Evolutionary conservation across 2,797 vertebrate genomes (phyloP).

Genomic region (Falco concolor): DNA sequence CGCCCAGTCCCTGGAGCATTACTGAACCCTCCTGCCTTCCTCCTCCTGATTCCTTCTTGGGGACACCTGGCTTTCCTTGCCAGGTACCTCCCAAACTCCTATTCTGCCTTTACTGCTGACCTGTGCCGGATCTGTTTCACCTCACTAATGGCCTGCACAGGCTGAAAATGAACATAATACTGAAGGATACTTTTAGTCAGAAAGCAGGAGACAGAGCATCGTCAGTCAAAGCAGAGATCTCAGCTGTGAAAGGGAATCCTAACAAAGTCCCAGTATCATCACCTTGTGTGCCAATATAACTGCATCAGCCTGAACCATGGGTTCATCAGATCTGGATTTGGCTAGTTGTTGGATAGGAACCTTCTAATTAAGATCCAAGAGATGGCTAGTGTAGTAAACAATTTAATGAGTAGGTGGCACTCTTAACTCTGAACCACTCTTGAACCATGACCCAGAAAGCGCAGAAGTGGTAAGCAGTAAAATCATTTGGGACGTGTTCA

Average conservation of each 20-base stretch:
- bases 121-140: not conserved
- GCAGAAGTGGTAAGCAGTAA: not conserved
- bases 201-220: not conserved
- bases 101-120: not conserved
- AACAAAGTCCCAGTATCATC: not conserved
- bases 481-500: not conserved
- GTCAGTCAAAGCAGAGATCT: not conserved
- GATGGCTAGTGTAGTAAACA: constrained; percentile 12
- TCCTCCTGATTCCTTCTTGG: not conserved
- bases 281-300: not conserved
- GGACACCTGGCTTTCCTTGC: not conserved
- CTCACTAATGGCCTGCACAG: not conserved
- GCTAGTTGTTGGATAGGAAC: not conserved
- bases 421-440: not conserved
- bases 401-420: constrained; percentile 55
- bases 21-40: not conserved
- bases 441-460: not conserved
- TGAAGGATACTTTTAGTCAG: not conserved
- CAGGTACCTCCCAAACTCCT: not conserved
- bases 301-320: not conserved
- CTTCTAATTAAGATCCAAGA: constrained; percentile 14
- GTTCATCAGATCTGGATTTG: not conserved
- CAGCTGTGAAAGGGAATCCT: not conserved
- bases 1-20: not conserved
- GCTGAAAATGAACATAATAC: not conserved